Evolutionary conservation across 1,140 invertebrate genomes (phyloP).

Genomic region (Condylostylus longicornis): DNA sequence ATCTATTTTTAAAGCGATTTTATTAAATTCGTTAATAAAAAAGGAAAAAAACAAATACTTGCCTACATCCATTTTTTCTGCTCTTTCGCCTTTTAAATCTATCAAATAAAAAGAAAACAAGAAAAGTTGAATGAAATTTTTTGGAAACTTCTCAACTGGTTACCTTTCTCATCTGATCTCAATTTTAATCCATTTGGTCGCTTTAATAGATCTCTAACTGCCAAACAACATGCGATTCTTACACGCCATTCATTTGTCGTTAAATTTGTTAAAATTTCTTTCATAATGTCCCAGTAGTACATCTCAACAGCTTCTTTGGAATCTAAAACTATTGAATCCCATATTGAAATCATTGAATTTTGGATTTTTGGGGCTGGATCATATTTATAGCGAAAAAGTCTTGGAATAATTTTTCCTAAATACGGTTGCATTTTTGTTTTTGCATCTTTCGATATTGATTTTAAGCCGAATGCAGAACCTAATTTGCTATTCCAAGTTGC

Average conservation of each 20-base stretch:
- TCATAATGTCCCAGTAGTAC: slow-evolving; percentile 74
- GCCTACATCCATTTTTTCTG: neutral
- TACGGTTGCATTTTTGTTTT: slow-evolving; percentile 66
- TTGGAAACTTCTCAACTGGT: too few relatives aligned
- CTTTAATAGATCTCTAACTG: slow-evolving; percentile 65
- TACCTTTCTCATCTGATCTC: slow-evolving; percentile 17
- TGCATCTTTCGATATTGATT: slow-evolving; percentile 64
- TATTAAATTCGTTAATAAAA: neutral
- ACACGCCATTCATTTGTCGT: slow-evolving; percentile 75
- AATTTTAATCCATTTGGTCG: slow-evolving; percentile 32
- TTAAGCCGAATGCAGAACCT: slow-evolving; percentile 84
- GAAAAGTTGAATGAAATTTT: too few relatives aligned
- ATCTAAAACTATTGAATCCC: slow-evolving; percentile 74
- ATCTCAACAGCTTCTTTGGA: slow-evolving; percentile 75
- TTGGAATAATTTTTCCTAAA: slow-evolving; percentile 71
- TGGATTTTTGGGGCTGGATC: slow-evolving; percentile 85
- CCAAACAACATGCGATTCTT: slow-evolving; percentile 77
- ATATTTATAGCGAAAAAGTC: slow-evolving; percentile 76
- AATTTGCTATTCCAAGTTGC: slow-evolving; percentile 84
- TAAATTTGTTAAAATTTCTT: slow-evolving; percentile 65
- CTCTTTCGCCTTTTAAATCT: too few relatives aligned
- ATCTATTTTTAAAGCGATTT: slow-evolving; percentile 8
- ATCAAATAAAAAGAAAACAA: too few relatives aligned
- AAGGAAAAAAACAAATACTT: neutral
- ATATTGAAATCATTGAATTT: slow-evolving; percentile 80